Conservation (phyloP, 2,797 vertebrate species). For the Danio choprae region DNA sequence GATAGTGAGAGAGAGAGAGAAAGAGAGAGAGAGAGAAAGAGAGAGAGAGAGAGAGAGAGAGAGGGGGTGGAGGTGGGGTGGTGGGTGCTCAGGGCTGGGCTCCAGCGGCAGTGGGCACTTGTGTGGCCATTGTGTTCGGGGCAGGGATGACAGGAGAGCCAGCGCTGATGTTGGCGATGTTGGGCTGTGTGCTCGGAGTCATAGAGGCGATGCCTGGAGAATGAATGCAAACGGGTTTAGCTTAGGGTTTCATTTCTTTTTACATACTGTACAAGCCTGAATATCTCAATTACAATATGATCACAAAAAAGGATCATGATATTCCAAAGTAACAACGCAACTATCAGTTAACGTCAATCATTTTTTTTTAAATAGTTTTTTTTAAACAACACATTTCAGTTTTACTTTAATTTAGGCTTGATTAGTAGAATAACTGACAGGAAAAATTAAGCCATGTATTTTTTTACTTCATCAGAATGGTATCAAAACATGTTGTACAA, state of each 20-base stretch:
- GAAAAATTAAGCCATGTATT: no score
- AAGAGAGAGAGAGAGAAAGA: slow-evolving; percentile 72
- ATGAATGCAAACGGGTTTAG: slow-evolving; percentile 23
- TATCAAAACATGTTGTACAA: no score
- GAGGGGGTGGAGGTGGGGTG: slow-evolving; percentile 67
- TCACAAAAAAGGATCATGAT: no score
- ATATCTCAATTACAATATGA: not conserved
- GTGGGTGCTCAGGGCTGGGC: slow-evolving; percentile 82
- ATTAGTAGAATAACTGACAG: no score
- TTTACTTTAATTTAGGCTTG: no score
- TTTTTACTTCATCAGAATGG: no score
- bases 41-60: slow-evolving; percentile 69
- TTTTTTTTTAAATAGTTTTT: no score
- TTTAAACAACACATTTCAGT: no score
- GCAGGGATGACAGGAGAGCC: slow-evolving; percentile 87
- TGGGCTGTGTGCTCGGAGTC: slow-evolving; percentile 84
- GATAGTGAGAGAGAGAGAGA: slow-evolving; percentile 72
- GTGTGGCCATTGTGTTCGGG: slow-evolving; percentile 84
- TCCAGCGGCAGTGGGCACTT: slow-evolving; percentile 83
- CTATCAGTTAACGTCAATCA: no score
- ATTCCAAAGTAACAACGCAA: no score
- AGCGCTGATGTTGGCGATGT: slow-evolving; percentile 79
- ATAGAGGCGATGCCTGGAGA: slow-evolving; percentile 85
- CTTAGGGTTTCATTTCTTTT: not conserved
- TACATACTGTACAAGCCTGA: not conserved